These are phyloP conservation scores for Brachionus paranguensis DNA, from an alignment of 1,140 invertebrate genomes.

Conservation along the genomic window DNA sequence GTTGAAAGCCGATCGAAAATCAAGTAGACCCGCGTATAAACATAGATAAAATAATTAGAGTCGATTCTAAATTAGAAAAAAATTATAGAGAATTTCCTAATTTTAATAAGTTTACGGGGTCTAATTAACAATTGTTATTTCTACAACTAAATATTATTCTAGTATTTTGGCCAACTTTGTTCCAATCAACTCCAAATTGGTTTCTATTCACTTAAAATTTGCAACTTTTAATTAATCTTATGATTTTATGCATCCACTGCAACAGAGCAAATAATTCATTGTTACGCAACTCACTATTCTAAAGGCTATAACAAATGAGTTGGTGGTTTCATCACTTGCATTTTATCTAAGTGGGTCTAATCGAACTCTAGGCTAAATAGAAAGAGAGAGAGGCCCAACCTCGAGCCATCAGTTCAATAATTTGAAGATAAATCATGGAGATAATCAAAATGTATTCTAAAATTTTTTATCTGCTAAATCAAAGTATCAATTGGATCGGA, in stretches of 20 bases:
- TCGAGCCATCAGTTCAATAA: not conserved
- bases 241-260: not conserved
- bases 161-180: not conserved
- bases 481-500: not conserved
- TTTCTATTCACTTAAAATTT: not conserved
- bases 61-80: slow-evolving; percentile 14
- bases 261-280: not conserved
- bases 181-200: not conserved
- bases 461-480: not conserved
- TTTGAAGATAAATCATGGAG: not conserved
- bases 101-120: slow-evolving; percentile 24
- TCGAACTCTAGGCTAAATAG: not conserved
- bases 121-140: slow-evolving; percentile 23
- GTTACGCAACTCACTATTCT: not conserved
- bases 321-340: not conserved
- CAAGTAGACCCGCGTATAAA: not conserved
- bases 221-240: not conserved
- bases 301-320: not conserved
- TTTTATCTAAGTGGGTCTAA: not conserved
- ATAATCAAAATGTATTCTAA: slow-evolving; percentile 16
- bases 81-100: slow-evolving; percentile 16
- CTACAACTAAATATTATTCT: slow-evolving; percentile 4
- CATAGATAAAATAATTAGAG: slow-evolving; percentile 32
- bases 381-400: not conserved
- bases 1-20: slow-evolving; percentile 23